Percentiles rank a stretch among this genome's conserved stretches.
Evolutionary conservation across 1,140 invertebrate genomes (phyloP).

Genomic region (Aphaenogaster rudis): DNA sequence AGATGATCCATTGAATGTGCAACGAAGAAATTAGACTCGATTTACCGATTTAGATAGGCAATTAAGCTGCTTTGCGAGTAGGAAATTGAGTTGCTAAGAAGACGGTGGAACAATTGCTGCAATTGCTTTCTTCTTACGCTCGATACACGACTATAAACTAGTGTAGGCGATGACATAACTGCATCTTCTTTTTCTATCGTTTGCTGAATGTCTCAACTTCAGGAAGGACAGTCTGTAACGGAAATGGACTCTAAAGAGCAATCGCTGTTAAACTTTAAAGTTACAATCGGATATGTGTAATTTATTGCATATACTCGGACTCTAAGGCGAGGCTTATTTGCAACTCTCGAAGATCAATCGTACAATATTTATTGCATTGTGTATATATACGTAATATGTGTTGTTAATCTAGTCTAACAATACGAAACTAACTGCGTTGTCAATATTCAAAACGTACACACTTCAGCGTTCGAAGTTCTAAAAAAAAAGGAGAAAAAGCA

Average conservation of each 20-base stretch:
- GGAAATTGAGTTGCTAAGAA: constrained; percentile 54
- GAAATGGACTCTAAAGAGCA: constrained; percentile 67
- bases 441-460: constrained; percentile 66
- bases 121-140: constrained; percentile 63
- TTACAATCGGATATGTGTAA: constrained; percentile 58
- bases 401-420: constrained; percentile 67
- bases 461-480: constrained; percentile 43
- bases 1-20: constrained; percentile 83
- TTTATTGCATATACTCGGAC: constrained; percentile 68
- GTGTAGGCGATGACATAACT: constrained; percentile 55
- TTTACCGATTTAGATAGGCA: constrained; percentile 78
- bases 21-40: constrained; percentile 84
- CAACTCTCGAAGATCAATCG: constrained; percentile 56
- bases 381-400: constrained; percentile 63
- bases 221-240: constrained; percentile 64
- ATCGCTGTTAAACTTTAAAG: constrained; percentile 66
- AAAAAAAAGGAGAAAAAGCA: neutral
- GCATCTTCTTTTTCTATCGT: constrained; percentile 72
- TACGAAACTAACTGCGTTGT: constrained; percentile 54
- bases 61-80: constrained; percentile 55
- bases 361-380: constrained; percentile 60
- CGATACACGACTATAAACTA: constrained; percentile 61
- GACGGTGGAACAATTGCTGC: constrained; percentile 39
- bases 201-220: constrained; percentile 74
- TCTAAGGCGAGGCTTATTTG: constrained; percentile 72